Evolutionary conservation across 2,113 vertebrate species (phyloP), one percentile per base, ranked within the genome.

Genomic region (Eulacestoma nigropectus): DNA sequence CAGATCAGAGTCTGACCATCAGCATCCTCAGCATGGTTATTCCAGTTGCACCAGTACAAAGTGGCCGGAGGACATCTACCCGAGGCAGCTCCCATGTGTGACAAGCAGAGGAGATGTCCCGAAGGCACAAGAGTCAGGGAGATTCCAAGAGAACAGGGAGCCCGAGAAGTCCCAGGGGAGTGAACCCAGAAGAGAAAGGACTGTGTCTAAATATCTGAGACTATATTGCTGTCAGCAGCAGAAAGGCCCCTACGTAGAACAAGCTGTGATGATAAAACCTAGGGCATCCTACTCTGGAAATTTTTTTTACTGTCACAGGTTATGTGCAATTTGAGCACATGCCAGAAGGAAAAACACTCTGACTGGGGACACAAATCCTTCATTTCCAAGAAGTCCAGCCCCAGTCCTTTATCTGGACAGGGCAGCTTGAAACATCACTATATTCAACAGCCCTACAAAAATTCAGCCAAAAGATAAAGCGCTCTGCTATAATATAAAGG

Each of bases 381-480:
- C n/a, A 52, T 82, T 93, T 84, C n/a, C 35, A 79, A 79, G 49
- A 93, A 84, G 55, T 32, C 16, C 67, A 55, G 27, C 11, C 64
- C 47, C 23, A 41, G 20, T 37, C 32, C 41, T 92, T 92, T 94
- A 92, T 94, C 90, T 87, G 68, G 55, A 67, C 35, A 53, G 52
- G 53, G 59, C 89, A 95, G 74, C 62, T 89, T 63, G 92, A 92
- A 70, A 39, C 37, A 59, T 37, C 41, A 6, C 39, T 77, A 12
- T 56, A 92, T 62, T 75, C 42, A 89, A 75, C 77, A 78, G 56
- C 52, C 33, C 63, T 47, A 65, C 22, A 63, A 77, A 80, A 88
- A 81, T 50, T 78, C 44, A 84, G 37, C 55, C n/a, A 21, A 25
- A 84, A 90, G 83, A 84, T 75, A 86, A 93, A 96, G 26, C 19